Evolutionary conservation across 92 coral and sea anemone genomes (phyloP).

Genomic region (Umimayanthus chanpuru): DNA sequence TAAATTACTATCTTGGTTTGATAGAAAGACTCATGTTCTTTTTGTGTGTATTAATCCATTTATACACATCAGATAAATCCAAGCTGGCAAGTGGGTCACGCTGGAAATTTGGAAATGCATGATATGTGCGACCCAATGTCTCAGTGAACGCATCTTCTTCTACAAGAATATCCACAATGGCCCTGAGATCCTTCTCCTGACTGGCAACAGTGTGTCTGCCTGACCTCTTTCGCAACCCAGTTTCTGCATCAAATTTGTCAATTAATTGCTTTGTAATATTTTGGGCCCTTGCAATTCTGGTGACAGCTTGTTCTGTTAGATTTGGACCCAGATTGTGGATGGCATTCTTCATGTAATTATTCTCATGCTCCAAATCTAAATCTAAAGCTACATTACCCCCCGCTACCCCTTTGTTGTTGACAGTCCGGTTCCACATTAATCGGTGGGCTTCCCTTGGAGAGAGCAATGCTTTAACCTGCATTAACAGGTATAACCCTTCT

Average conservation of each 20-base stretch:
- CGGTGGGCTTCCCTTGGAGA: conserved; percentile 63
- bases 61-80: conserved; percentile 54
- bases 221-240: conserved; percentile 48
- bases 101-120: conserved; percentile 39
- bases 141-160: conserved; percentile 35
- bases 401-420: conserved; percentile 63
- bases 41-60: conserved; percentile 66
- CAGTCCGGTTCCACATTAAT: conserved; percentile 59
- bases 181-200: conserved; percentile 48
- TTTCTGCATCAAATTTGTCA: conserved; percentile 46
- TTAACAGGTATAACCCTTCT: conserved; percentile 67
- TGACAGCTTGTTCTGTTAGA: conserved; percentile 44
- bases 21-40: conserved; percentile 53
- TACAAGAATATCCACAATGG: conserved; percentile 53
- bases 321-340: conserved; percentile 61
- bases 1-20: conserved; percentile 41
- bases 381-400: conserved; percentile 67
- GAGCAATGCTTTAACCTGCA: conserved; percentile 57
- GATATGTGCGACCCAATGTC: conserved; percentile 54
- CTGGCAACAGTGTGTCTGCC: conserved; percentile 51
- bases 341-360: conserved; percentile 23
- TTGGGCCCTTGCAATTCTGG: conserved; percentile 53
- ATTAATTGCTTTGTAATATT: conserved; percentile 48
- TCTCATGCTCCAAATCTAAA: conserved; percentile 58
- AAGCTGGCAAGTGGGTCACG: conserved; percentile 47